Base-by-base conservation (phyloP, 2,797 vertebrate species). In the Sandelia bainsii region DNA sequence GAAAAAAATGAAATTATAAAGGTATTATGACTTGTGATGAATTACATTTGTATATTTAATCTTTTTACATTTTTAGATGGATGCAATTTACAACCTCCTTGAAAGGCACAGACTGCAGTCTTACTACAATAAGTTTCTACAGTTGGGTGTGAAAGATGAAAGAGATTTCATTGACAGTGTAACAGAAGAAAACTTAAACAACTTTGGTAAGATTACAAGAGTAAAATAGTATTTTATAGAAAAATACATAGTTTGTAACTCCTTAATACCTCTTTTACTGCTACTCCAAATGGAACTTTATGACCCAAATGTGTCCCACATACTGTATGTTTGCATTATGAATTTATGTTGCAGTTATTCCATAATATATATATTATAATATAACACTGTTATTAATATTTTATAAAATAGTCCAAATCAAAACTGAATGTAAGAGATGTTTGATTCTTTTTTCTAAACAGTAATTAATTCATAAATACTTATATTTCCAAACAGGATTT, bases 161-260 rank as follows among this genome's bases (percentile, higher is more conserved):
- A 59, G 56, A 48, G 87, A 90, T 53, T 88, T 90, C 12, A 10
- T 66, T 20, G 87, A 90, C 16, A n/a, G 86, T 17, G 32, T 87
- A 1, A 75, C 69, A 25, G 80, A 74, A 1, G 69, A 84, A 29
- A 59, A 80, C 27, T 39, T 90, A 57, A 58, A 56, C 11, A 45
- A 8, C 12, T 57, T 90, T 10, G 83, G 89, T 89, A 73, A 82
- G 68, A 4, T 13, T 46, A 20, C 17, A 40, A 6, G 25, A 19
- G 19, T 29, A 39, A 37, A 37, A 37, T 12, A 37, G 9, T 42
- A 42, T 16, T 42, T 42, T 42, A 12, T 42, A 16, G 13, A 3
- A 40, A 42, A 32, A 8, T 32, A 42, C 1, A 16, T 42, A 16
- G 12, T 42, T 42, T 14, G 12, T 42, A 14, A 11, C 13, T 16